Base-by-base conservation (phyloP, 2,113 vertebrate genomes). In the Catharus fuscescens region DNA sequence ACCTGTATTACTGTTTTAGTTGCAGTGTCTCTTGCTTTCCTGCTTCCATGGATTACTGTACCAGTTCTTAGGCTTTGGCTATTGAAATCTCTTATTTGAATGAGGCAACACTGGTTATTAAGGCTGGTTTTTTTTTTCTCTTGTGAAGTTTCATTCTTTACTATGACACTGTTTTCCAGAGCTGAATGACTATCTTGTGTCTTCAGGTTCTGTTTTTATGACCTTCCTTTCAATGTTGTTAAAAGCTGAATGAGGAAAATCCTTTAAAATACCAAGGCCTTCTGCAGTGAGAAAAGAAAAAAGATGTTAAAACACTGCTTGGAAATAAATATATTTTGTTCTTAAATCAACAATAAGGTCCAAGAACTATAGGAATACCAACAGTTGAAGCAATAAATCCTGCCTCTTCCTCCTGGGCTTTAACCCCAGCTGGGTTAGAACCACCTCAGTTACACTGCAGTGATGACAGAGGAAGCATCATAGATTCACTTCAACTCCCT, bases 101-200 rank as follows among this genome's bases (percentile, higher is more conserved):
- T 98, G 99, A 99, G 99, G 99, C 99, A 99, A 98, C 98, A 78
- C 98, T 98, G 99, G 99, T 99, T 98, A 98, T 99, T 99, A 99
- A 99, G 99, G 99, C 99, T 99, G 98, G 83, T 96, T 88, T 97
- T 72, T 83, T 97, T 97, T 97, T 97, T 98, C 98, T 98, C 98
- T 97, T 97, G 97, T 98, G 98, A 97, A 98, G 98, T 97, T 98
- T 98, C 98, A 97, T 98, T 96, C 95, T 98, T 98, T 97, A 95
- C 97, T 97, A 79, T 86, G 97, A 97, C 94, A 97, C 97, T 96
- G 57, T 98, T 98, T 96, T 98, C 98, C 98, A 97, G 94, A 97
- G 91, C 96, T 95, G 86, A 95, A 96, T 81, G 96, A 98, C 98
- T 99, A 99, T 99, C 98, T 99, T 96, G 99, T 98, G 96, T 99